Conservation (phyloP, 1,140 invertebrate genomes). For the Pollicipes pollicipes region DNA sequence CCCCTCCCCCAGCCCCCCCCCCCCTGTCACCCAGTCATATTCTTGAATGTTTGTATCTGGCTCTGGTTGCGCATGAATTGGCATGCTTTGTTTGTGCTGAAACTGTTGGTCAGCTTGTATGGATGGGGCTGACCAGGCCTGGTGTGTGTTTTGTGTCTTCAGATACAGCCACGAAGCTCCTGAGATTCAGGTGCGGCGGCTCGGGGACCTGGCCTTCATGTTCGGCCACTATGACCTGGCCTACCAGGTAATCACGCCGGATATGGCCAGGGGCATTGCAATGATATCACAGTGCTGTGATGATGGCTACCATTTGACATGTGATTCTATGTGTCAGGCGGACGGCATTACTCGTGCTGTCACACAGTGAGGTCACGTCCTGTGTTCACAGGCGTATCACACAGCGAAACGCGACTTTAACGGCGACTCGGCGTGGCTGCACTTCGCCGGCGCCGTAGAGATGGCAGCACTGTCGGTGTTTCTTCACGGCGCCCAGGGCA, state of each 20-base stretch:
- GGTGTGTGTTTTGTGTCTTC: conserved; percentile 26
- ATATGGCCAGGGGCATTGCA: no score
- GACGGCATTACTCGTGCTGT: no score
- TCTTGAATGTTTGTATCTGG: no score
- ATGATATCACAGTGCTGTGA: no score
- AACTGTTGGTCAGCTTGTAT: no score
- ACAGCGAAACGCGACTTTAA: conserved; percentile 89
- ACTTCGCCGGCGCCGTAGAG: conserved; percentile 86
- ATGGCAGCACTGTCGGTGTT: conserved; percentile 87
- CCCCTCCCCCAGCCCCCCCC: no score
- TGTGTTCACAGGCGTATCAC: conserved; percentile 49
- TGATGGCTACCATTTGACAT: no score
- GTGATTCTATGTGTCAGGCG: no score
- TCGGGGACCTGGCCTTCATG: conserved; percentile 91
- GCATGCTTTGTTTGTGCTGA: no score
- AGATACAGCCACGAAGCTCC: conserved; percentile 65
- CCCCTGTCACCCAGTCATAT: no score
- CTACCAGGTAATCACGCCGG: conserved; percentile 55
- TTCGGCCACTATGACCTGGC: conserved; percentile 84
- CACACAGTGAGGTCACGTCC: no score
- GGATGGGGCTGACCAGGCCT: not conserved
- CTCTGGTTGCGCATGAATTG: no score
- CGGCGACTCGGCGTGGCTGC: conserved; percentile 88
- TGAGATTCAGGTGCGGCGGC: conserved; percentile 74
- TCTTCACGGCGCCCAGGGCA: conserved; percentile 52